Base-by-base conservation (phyloP, 2,113 vertebrate genomes). In the Globicephala melas region DNA sequence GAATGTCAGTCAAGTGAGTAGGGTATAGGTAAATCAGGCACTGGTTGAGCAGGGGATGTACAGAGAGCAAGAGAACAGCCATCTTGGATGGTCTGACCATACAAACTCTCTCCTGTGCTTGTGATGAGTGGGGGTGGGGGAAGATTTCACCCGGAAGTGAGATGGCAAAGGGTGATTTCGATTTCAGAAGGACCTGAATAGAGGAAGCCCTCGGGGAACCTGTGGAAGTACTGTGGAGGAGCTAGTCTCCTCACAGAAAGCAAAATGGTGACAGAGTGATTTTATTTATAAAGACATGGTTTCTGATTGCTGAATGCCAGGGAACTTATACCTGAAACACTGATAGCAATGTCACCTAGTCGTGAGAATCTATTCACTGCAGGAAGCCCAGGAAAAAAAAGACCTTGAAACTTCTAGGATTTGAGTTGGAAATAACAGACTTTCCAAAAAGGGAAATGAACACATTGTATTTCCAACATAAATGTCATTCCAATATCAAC, bases 361-460 rank as follows among this genome's bases (percentile, higher is more conserved):
- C 50, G 70, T 85, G 17, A 88, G 44, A 85, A 80, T 47, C 60
- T 62, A 73, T 82, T 80, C 23, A 62, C 38, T 55, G 15, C 18
- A 62, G 31, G 55, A 6, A 81, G 11, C 36, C 47, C 23, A 28
- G 60, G 6, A n/a, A 36, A 38, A 28, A 41, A 90, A 26, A 68
- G 60, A 79, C 6, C 58, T 95, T 90, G 23, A 90, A 74, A 92
- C 17, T 65, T 95, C 20, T 67, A 82, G 63, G 50, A 91, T 28
- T 55, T 80, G 38, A 93, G 58, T 21, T 79, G 68, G 26, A 95
- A 87, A 87, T 55, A 94, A 91, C 36, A 74, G 71, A 71, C 53
- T 88, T 89, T 86, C 96, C 47, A 89, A 91, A 91, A 60, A 90
- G 25, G 31, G 3, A 92, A 92, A 65, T 47, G 73, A 88, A 77